Evolutionary conservation across 2,888 invertebrate genomes (phyloP).

Genomic region (Papilio gigon): DNA sequence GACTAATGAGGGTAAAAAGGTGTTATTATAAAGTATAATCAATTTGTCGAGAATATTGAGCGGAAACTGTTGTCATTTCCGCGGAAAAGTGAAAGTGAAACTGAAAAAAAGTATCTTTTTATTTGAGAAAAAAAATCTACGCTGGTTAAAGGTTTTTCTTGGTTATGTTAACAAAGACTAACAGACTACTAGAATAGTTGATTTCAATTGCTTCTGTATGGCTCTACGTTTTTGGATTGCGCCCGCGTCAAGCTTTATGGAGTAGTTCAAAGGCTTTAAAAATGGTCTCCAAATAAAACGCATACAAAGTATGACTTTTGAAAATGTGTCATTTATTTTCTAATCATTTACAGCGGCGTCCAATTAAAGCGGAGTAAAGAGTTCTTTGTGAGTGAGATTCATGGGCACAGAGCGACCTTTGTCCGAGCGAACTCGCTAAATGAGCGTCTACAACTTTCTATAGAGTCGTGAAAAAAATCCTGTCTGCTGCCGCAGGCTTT

Average conservation of each 20-base stretch:
- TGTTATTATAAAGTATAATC: constrained; percentile 60
- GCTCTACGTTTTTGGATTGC: background rate
- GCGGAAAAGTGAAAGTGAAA: background rate
- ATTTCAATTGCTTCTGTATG: background rate
- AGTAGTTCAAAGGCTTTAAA: background rate
- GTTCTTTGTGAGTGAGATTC: constrained; percentile 38
- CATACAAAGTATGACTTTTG: constrained; percentile 12
- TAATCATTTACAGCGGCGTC: constrained; percentile 39
- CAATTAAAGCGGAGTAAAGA: constrained; percentile 40
- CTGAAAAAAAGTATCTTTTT: background rate
- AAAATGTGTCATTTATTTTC: constrained; percentile 37
- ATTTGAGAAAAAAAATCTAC: background rate
- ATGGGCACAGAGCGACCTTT: constrained; percentile 38
- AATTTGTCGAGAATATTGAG: constrained; percentile 50
- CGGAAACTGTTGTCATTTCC: background rate
- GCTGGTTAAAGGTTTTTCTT: background rate
- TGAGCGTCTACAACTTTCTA: constrained; percentile 40
- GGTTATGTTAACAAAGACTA: background rate
- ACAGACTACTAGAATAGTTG: background rate
- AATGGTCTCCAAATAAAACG: background rate
- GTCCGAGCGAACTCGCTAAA: constrained; percentile 37
- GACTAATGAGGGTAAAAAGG: constrained; percentile 61
- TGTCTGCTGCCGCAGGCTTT: constrained; percentile 39
- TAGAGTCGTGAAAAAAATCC: constrained; percentile 37
- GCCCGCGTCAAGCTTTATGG: no score